Evolutionary conservation across 2,888 invertebrate species (phyloP), one percentile per base, ranked within the genome.

Genomic region (Perdita meconis): DNA sequence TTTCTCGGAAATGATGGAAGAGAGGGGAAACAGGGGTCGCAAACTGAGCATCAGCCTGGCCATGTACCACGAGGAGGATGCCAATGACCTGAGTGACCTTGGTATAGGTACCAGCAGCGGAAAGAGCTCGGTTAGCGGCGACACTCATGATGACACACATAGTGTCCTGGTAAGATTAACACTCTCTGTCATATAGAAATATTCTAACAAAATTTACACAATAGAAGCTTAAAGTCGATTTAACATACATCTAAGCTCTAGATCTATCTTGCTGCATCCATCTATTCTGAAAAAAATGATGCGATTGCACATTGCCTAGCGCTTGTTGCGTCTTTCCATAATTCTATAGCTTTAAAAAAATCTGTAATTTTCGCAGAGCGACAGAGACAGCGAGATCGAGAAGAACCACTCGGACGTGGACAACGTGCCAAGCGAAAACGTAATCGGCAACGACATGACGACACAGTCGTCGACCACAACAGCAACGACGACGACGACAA

Each of bases 1-100:
- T 81, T 98, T 98, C 94, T 97, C 96, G 91, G 98, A 98, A 93
- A 98, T 98, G 96, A 95, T 97, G 93, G 97, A 97, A 92, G 97
- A 97, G 93, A 95, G 97, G 95, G 90, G 90, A 47, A 91, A 82
- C 81, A 93, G 94, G 80, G 94, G 95, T 55, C 93, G 94, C 68
- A 95, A 95, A 88, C 91, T 94, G 79, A 94, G 93, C 86, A 93
- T 94, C 87, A 90, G 91, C 69, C 93, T 96, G 67, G 94, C 96
- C 2, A 93, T 97, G 86, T 97, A 96, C 92, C 95, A 95, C 78
- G 96, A 96, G 87, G 97, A 97, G 85, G 97, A 97, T 90, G 94
- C 95, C 51, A 97, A 97, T 89, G 97, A 97, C 93, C 94, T 97
- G 82, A 97, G 96, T 88, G 97, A 97, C 92, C 95, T 97, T 85